phyloP scores from a whole-genome alignment of 1,140 invertebrate genomes.

The Aphaenogaster floridana region DNA sequence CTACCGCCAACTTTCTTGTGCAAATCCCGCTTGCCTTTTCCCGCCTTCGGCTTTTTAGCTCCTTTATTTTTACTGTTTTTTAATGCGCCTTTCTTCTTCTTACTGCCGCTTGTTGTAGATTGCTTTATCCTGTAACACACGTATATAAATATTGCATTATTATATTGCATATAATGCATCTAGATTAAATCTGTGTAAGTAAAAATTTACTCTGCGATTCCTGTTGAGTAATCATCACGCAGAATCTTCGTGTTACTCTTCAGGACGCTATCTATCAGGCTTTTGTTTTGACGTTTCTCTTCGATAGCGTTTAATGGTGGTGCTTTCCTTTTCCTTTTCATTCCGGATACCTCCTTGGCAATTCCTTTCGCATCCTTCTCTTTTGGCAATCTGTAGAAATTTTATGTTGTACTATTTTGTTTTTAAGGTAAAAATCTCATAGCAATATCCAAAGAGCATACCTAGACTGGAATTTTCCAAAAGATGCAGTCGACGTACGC shows the following conservation, averaged over 20 bases:
- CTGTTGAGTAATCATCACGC: slow-evolving; percentile 52
- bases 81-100: slow-evolving; percentile 83
- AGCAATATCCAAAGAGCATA: slow-evolving; percentile 51
- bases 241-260: slow-evolving; percentile 70
- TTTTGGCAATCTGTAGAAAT: slow-evolving; percentile 79
- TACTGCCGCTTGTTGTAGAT: slow-evolving; percentile 79
- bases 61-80: slow-evolving; percentile 85
- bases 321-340: slow-evolving; percentile 80
- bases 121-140: slow-evolving; percentile 54
- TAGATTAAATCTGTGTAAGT: slow-evolving; percentile 13
- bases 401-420: slow-evolving; percentile 9
- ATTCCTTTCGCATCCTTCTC: slow-evolving; percentile 83
- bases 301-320: slow-evolving; percentile 75
- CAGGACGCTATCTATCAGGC: slow-evolving; percentile 74
- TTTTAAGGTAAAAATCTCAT: slow-evolving; percentile 69
- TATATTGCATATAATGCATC: not conserved
- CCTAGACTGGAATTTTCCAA: slow-evolving; percentile 94
- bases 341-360: slow-evolving; percentile 77
- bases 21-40: slow-evolving; percentile 89
- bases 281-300: slow-evolving; percentile 77
- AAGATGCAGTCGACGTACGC: slow-evolving; percentile 95
- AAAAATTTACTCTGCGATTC: slow-evolving; percentile 64
- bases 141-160: not conserved
- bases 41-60: slow-evolving; percentile 88
- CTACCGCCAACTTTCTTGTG: slow-evolving; percentile 88